phyloP scores from a whole-genome alignment of 2,888 invertebrate species.

The Coleophora flavipennella region DNA sequence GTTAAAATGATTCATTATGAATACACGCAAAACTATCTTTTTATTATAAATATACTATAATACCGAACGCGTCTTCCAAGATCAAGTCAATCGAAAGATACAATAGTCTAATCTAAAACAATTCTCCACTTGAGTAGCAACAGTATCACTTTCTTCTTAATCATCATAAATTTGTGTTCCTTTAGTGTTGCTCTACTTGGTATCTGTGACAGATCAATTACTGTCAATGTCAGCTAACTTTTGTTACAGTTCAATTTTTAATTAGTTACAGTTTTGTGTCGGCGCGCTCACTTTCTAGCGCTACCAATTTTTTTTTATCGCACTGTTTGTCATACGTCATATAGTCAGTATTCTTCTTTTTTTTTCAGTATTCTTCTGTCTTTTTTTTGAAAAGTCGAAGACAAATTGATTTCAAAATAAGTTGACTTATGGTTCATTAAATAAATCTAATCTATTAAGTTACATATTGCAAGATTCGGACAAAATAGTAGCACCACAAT shows the following conservation, averaged over 20 bases:
- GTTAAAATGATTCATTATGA: too few species aligned
- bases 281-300: slow-evolving; percentile 14
- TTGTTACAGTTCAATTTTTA: slow-evolving; percentile 6
- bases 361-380: background rate
- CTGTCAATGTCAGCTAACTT: slow-evolving; percentile 10
- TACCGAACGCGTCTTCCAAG: too few species aligned
- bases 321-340: background rate
- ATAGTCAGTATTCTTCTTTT: too few species aligned
- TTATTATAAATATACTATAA: too few species aligned
- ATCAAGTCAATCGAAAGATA: too few species aligned
- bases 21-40: too few species aligned
- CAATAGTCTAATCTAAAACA: too few species aligned
- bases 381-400: too few species aligned
- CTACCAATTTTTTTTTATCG: background rate
- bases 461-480: slow-evolving; percentile 2
- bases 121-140: slow-evolving; percentile 23
- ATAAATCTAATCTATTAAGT: slow-evolving; percentile 14
- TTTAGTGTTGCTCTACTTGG: slow-evolving; percentile 38
- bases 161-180: slow-evolving; percentile 21
- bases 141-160: slow-evolving; percentile 29
- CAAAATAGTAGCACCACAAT: slow-evolving; percentile 1
- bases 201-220: slow-evolving; percentile 26
- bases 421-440: too few species aligned
- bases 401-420: too few species aligned
- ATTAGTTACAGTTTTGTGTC: slow-evolving; percentile 9